These are phyloP conservation scores for Eristalinus sepulchralis DNA, from an alignment of 2,888 invertebrate species.

Conservation along the genomic window DNA sequence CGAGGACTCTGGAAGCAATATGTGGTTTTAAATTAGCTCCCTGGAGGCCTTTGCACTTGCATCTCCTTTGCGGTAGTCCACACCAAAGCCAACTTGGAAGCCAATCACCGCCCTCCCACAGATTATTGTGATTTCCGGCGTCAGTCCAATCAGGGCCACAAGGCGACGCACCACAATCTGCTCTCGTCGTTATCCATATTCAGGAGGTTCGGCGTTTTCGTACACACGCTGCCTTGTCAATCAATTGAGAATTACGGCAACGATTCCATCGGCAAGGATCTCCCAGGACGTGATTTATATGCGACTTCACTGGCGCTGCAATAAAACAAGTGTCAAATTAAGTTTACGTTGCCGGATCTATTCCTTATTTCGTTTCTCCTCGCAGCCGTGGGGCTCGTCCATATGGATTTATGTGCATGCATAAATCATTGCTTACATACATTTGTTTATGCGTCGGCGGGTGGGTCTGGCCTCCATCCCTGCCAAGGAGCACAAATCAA, in stretches of 20 bases:
- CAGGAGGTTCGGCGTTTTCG: background rate
- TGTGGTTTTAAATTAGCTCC: background rate
- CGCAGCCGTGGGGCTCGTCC: background rate
- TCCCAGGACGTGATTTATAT: conserved; percentile 8
- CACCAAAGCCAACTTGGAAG: background rate
- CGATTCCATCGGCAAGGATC: background rate
- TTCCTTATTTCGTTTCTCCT: background rate
- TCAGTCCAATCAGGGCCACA: background rate
- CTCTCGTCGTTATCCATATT: background rate
- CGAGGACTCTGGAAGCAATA: background rate
- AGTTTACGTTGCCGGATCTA: background rate
- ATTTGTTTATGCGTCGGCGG: background rate
- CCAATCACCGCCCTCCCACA: background rate
- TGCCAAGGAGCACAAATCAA: conserved; percentile 22
- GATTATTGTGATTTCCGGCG: background rate
- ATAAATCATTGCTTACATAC: conserved; percentile 27
- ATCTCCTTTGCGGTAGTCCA: background rate
- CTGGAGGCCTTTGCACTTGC: background rate
- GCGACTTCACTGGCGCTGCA: background rate
- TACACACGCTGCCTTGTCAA: conserved; percentile 16
- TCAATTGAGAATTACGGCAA: conserved; percentile 6
- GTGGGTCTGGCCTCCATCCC: background rate
- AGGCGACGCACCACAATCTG: background rate
- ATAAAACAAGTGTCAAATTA: conserved; percentile 34
- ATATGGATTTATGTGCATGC: conserved; percentile 26